Conservation (phyloP, 2,113 vertebrate genomes). For the Castor canadensis region DNA sequence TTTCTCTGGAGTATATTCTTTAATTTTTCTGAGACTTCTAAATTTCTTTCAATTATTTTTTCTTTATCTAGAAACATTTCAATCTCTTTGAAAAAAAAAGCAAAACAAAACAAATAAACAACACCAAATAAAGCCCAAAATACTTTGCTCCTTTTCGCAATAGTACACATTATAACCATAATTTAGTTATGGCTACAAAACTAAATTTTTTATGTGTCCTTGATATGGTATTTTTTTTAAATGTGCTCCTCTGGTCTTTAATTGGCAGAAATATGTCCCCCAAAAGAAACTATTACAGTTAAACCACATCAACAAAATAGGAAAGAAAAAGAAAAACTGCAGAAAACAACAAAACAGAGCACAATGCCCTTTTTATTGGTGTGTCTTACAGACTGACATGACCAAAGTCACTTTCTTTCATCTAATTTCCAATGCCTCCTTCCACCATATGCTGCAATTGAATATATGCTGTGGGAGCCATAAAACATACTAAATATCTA, state of each 20-base stretch:
- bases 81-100: constrained; percentile 80
- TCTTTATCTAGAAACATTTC: constrained; percentile 86
- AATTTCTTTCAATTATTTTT: no score
- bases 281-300: constrained; percentile 86
- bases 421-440: constrained; percentile 76
- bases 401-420: constrained; percentile 62
- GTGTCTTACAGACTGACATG: constrained; percentile 76
- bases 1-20: no score
- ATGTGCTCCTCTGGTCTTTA: constrained; percentile 84
- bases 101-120: constrained; percentile 69
- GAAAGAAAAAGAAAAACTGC: constrained; percentile 18
- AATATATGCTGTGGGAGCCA: constrained; percentile 85
- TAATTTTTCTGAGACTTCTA: no score
- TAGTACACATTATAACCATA: constrained; percentile 90
- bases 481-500: constrained; percentile 85
- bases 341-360: constrained; percentile 79
- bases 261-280: constrained; percentile 87
- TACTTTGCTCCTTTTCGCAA: constrained; percentile 86
- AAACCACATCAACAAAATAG: constrained; percentile 83
- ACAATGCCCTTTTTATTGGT: constrained; percentile 84
- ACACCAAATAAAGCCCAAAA: constrained; percentile 76
- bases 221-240: constrained; percentile 82
- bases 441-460: constrained; percentile 78
- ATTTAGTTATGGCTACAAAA: constrained; percentile 86
- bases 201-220: constrained; percentile 80